phyloP scores from a whole-genome alignment of 2,113 vertebrate genomes.

The Pavo muticus region DNA sequence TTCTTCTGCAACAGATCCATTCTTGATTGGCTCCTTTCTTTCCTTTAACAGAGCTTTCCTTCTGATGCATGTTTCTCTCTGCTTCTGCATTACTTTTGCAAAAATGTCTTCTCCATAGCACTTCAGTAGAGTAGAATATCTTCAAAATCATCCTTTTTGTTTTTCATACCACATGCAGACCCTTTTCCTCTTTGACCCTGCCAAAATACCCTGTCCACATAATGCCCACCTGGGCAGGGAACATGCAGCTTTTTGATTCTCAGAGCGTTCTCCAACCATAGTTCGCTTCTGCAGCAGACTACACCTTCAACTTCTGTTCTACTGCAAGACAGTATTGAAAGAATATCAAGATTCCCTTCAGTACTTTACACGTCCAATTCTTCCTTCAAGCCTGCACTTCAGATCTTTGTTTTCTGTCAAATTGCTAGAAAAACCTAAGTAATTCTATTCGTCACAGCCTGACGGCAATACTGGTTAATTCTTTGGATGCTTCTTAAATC shows the following conservation, averaged over 20 bases:
- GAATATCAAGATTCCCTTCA: neutral
- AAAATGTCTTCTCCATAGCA: neutral
- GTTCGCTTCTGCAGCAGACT: neutral
- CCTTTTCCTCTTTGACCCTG: neutral
- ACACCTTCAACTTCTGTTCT: neutral
- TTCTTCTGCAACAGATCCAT: neutral
- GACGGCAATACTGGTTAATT: conserved; percentile 23
- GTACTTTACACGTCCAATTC: neutral
- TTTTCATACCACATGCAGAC: neutral
- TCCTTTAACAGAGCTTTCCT: neutral
- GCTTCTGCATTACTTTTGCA: neutral
- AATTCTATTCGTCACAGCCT: conserved; percentile 10
- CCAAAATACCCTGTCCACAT: neutral
- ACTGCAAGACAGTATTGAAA: neutral
- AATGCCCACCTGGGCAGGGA: neutral
- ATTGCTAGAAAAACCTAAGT: neutral
- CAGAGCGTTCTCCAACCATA: rapidly evolving
- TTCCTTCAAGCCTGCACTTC: neutral
- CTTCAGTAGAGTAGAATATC: neutral
- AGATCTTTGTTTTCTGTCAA: neutral
- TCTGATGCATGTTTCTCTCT: neutral
- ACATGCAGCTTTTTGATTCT: neutral
- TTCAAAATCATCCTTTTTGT: neutral
- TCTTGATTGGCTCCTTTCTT: neutral
- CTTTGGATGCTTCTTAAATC: conserved; percentile 1